Base-by-base conservation (phyloP, 2,113 vertebrate genomes). In the Oryzias celebensis region DNA sequence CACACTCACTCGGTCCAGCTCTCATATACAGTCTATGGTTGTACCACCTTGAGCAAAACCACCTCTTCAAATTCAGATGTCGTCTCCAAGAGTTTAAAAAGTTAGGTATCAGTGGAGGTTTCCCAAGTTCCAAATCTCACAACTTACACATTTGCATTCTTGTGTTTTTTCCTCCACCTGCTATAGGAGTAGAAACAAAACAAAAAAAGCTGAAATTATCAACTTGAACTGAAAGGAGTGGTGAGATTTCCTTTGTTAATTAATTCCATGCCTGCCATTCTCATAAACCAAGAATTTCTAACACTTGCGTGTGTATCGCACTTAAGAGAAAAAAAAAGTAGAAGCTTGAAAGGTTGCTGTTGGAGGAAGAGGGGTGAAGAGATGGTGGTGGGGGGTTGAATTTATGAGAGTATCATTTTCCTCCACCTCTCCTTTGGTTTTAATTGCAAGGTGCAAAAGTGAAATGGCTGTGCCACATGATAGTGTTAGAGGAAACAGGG, bases 401-500 rank as follows among this genome's bases (percentile, higher is more conserved):
- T 69, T 58, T 76, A 66, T 57, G 67, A 81, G 67, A 77, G 62
- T 75, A 62, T 87, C 73, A 88, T 91, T 81, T 71, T 57, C 68
- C 73, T 67, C 78, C 31, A 62, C 68, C 91, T 92, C 90, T 93
- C 88, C 93, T 92, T 90, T 93, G 92, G 93, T 87, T 96, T 96
- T 96, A 97, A 96, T 96, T 91, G 93, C 90, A 91, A 96, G 93
- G 95, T 97, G 95, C 90, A 95, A 98, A 89, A 98, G 94, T 96
- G 94, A 95, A 96, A 94, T 93, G 93, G 94, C 93, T 93, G 93
- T 91, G 93, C 91, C 78, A 87, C 91, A 92, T 90, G 93, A 94
- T 92, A 92, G 94, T 92, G 93, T 95, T 91, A 92, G 59, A 94
- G 92, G 94, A 93, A 94, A 91, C 91, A 85, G 91, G 91, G 80